Percentiles rank a stretch among this genome's conserved stretches.
Evolutionary conservation across 2,113 vertebrate genomes (phyloP).

Genomic region (Cyanoliseus patagonus): DNA sequence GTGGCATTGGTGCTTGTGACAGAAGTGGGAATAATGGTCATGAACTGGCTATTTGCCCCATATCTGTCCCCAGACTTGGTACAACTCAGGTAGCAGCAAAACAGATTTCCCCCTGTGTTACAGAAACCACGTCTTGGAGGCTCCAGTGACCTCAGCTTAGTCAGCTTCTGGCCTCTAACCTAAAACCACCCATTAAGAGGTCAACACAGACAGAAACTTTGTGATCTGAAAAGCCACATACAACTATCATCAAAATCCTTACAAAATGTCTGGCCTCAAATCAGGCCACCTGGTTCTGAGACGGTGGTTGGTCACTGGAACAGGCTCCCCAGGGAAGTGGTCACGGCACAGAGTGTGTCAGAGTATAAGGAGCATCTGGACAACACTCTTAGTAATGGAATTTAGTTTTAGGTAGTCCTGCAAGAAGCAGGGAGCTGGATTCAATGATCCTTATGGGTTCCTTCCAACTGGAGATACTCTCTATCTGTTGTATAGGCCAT

Average conservation of each 20-base stretch:
- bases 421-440: neutral
- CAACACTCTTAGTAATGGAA: neutral
- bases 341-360: neutral
- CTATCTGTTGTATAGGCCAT: neutral
- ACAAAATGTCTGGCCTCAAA: neutral
- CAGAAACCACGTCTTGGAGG: neutral
- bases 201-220: neutral
- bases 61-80: neutral
- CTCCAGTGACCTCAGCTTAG: neutral
- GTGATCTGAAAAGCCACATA: neutral
- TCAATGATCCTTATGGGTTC: neutral
- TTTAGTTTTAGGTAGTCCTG: neutral
- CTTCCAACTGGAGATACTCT: neutral
- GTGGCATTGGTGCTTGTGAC: neutral
- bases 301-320: neutral
- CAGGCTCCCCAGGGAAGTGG: neutral
- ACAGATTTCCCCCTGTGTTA: neutral
- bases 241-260: neutral
- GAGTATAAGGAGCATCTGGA: neutral
- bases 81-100: neutral
- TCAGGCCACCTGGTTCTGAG: neutral
- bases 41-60: accelerated
- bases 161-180: neutral
- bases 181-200: neutral
- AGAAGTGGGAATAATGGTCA: neutral